Conservation (phyloP, 92 coral and sea anemone species). For the Hydrozoanthus gracilis region DNA sequence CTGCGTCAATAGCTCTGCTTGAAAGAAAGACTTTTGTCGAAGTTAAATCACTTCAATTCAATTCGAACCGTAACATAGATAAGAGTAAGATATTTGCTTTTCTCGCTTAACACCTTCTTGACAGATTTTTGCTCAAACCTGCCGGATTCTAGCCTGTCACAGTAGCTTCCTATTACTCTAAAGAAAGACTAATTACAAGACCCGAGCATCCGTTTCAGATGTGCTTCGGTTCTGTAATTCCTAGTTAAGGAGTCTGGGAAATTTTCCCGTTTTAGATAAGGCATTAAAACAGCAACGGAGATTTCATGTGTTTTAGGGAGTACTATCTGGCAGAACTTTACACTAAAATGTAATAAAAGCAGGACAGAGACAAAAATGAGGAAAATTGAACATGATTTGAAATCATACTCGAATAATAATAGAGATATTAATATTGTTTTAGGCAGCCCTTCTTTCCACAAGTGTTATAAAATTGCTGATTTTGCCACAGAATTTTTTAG, state of each 20-base stretch:
- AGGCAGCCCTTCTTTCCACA: background rate
- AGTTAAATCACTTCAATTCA: background rate
- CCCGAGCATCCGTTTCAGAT: background rate
- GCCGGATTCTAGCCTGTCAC: background rate
- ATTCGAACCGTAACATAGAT: background rate
- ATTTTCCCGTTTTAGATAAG: background rate
- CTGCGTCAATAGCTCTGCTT: background rate
- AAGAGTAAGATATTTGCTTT: background rate
- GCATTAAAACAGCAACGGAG: background rate
- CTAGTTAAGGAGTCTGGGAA: background rate
- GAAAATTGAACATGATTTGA: background rate
- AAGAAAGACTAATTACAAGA: background rate
- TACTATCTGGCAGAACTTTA: background rate
- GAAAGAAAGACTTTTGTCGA: background rate
- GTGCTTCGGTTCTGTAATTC: background rate
- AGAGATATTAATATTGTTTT: background rate
- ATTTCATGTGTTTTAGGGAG: background rate
- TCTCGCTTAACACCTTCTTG: background rate
- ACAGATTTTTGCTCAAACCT: background rate
- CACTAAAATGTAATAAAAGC: background rate
- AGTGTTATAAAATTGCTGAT: background rate
- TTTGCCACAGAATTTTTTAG: background rate
- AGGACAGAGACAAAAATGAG: constrained; percentile 2
- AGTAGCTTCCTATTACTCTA: background rate
- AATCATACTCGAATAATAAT: background rate